Base-by-base conservation (phyloP, 2,113 vertebrate species). In the Rhinopithecus roxellana region DNA sequence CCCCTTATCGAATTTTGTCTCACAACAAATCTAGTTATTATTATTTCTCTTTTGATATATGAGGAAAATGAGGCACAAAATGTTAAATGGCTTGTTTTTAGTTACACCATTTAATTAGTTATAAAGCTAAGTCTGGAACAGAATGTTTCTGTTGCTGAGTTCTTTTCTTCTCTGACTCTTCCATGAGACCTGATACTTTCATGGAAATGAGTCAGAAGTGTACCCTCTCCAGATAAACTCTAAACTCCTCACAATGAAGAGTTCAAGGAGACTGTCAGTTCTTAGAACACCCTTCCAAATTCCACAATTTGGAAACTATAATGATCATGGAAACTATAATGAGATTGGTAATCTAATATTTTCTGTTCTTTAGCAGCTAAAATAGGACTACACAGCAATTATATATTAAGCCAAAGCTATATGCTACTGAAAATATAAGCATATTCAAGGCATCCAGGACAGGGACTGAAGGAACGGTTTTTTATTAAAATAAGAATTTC, bases 1-100 rank as follows among this genome's bases (percentile, higher is more conserved):
- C 45, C 38, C 52, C 50, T 94, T 94, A 97, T 96, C 97, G 92
- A 93, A 93, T 97, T 93, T 94, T 94, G 27, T 78, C 59, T 91
- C 50, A 52, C 35, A 89, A 52, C 72, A 94, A 95, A 97, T 93
- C 81, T 94, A 91, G 86, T 94, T 97, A 80, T 96, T 93, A 94
- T 96, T 96, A 91, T 95, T 95, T 95, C 18, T 50, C 22, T 75
- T 95, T 93, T 96, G 59, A 83, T 93, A 67, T 72, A 83, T 30
- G 25, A 93, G 67, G 64, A 67, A 97, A 97, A 91, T 20, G 43
- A 95, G 35, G 27, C 30, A 75, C 12, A 48, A 93, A 78, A 95
- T 22, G 32, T 85, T 92, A 89, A 85, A 43, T 94, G 85, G 43
- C 61, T 92, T 95, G 67, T 72, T 93, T 81, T 95, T 55, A 95